Base-by-base conservation (phyloP, 2,888 invertebrate species). In the Mesorhabditis belari region DNA sequence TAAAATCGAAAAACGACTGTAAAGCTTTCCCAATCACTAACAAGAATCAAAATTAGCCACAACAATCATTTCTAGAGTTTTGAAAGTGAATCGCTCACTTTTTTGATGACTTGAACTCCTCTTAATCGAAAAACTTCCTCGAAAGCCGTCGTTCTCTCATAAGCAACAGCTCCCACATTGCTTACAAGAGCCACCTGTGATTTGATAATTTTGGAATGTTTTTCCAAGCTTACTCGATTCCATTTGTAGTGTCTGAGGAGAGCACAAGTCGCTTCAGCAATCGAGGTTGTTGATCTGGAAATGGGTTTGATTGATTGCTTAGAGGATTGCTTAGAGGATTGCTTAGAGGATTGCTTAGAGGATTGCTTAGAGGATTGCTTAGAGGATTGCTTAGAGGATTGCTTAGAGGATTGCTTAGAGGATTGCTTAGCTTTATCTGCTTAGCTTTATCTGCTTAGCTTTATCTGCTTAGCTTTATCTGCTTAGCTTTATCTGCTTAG, bases 161-260 rank as follows among this genome's bases (percentile, higher is more conserved):
- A 72, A 3, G 70, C 73, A 2, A 66, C n/a, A 5, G 63, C 53
- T 23, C 73, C 73, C 3, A 66, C 65, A 28, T 73, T 73, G 27
- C 70, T 73, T 23, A 67, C 68, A n/a, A 73, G 70, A 12, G 73
- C 73, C 12, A 73, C 67, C 62, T 62, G n/a, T 51, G 24, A 5
- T 5, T 21, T 12, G 17, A 35, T 35, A 17, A 1, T 9, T 1
- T 35, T 35, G 44, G 44, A n/a, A 35, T 35, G 44, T n/a, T 17
- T 51, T 51, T 19, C 23, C 12, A 12, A 19, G 2, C 23, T 12
- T 55, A 75, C 69, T 58, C 69, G 71, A 28, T 61, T 60, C 77
- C 77, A 78, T 23, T 69, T 71, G 53, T 77, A 78, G 59, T 78
- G 78, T 9, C 71, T 63, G 9, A 78, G 64, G 55, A 78, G 67